Evolutionary conservation across 2,113 vertebrate genomes (phyloP).

Genomic region (Protobothrops mucrosquamatus): DNA sequence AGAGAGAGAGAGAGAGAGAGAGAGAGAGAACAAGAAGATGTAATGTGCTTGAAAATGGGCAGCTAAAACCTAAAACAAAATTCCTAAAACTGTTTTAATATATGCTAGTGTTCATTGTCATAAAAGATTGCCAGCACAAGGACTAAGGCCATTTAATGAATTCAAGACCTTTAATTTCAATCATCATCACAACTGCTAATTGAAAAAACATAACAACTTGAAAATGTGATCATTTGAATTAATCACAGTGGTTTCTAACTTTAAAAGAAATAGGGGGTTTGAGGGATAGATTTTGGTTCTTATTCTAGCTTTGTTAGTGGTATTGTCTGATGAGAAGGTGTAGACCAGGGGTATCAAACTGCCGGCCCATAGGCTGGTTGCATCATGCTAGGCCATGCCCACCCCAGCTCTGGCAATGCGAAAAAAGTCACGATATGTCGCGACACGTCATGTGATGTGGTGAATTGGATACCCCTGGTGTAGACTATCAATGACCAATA

Average conservation of each 20-base stretch:
- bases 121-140: neutral
- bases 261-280: neutral
- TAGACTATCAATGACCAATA: neutral
- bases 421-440: too few species aligned
- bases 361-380: too few species aligned
- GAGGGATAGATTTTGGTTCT: too few species aligned
- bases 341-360: neutral
- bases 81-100: neutral
- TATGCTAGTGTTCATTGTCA: neutral
- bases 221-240: neutral
- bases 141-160: neutral
- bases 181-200: neutral
- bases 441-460: too few species aligned
- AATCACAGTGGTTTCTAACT: neutral
- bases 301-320: neutral
- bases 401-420: too few species aligned
- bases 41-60: neutral
- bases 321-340: neutral
- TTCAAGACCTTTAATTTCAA: neutral
- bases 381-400: too few species aligned
- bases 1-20: fast-evolving
- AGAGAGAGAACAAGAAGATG: too few species aligned
- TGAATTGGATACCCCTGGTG: neutral
- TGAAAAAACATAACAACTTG: neutral
- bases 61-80: neutral